These are phyloP conservation scores for Drosophila azteca DNA, from an alignment of 1,140 invertebrate genomes.

Conservation along the genomic window DNA sequence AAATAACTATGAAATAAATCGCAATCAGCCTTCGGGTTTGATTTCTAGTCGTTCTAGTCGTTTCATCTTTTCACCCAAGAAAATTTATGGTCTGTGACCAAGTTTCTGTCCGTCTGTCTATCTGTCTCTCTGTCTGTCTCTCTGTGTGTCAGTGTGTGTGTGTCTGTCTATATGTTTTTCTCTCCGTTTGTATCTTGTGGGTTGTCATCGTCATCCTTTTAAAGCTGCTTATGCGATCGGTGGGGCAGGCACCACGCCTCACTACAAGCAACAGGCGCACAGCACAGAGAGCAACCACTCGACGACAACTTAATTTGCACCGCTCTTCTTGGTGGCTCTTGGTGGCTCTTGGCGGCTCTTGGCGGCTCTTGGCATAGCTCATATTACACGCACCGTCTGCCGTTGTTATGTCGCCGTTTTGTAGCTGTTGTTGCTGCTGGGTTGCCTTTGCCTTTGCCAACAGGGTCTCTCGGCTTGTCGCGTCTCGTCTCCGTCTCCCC, in stretches of 20 bases:
- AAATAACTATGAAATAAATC: constrained; percentile 32
- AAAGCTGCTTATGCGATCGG: constrained; percentile 61
- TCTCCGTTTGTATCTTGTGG: constrained; percentile 21
- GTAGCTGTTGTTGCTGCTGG: no score
- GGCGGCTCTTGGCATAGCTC: constrained; percentile 44
- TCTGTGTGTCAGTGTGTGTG: constrained; percentile 17
- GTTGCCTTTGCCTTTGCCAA: neutral
- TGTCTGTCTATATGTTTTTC: neutral
- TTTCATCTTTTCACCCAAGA: constrained; percentile 33
- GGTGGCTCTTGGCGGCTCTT: neutral
- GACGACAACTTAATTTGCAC: constrained; percentile 70
- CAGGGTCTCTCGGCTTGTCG: neutral
- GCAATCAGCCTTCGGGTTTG: constrained; percentile 13
- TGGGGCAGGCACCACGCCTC: constrained; percentile 37
- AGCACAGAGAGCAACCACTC: constrained; percentile 1
- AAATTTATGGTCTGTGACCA: constrained; percentile 47
- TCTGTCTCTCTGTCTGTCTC: constrained; percentile 30
- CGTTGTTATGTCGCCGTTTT: no score
- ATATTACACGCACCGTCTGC: constrained; percentile 73
- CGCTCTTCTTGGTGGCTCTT: constrained; percentile 21
- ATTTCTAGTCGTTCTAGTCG: neutral
- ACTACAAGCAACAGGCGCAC: constrained; percentile 18
- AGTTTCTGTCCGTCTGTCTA: neutral
- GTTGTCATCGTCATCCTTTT: constrained; percentile 68
- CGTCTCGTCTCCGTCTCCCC: neutral